A percentile compares a stretch with the other conserved stretches of the same genome.
These are phyloP conservation scores for Luscinia megarhynchos DNA, from an alignment of 2,797 vertebrate species.

Conservation along the genomic window DNA sequence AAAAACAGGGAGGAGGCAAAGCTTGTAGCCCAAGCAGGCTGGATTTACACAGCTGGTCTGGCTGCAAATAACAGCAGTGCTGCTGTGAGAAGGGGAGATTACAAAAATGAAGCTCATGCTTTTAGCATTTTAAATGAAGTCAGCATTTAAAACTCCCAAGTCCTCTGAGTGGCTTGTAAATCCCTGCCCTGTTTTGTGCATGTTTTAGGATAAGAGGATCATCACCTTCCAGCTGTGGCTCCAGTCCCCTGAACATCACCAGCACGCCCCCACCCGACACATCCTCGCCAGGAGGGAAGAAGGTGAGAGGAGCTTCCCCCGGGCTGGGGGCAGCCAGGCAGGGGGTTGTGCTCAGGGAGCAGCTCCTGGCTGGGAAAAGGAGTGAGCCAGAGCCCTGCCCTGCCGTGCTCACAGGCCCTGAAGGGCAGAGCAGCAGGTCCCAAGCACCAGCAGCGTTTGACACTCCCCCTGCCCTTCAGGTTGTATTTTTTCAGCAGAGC, in stretches of 20 bases:
- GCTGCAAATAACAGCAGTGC: neutral
- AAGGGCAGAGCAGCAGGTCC: neutral
- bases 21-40: neutral
- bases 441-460: neutral
- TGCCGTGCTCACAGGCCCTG: neutral
- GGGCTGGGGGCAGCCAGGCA: neutral
- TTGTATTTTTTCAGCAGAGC: neutral
- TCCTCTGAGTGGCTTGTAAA: neutral
- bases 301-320: conserved; percentile 77
- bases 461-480: neutral
- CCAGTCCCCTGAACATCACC: conserved; percentile 95
- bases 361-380: neutral
- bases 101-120: neutral
- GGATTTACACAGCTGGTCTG: neutral
- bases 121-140: neutral
- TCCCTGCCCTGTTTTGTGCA: neutral
- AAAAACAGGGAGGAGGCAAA: neutral
- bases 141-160: neutral
- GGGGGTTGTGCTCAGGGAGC: neutral
- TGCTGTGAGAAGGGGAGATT: neutral
- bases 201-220: conserved; percentile 92
- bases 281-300: conserved; percentile 94
- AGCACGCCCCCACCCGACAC: conserved; percentile 95
- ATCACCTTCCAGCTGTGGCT: conserved; percentile 96
- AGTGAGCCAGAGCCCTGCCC: neutral